Evolutionary conservation across 2,888 invertebrate genomes (phyloP), one percentile per base, ranked within the genome.

Genomic region (Coenonympha glycerion): DNA sequence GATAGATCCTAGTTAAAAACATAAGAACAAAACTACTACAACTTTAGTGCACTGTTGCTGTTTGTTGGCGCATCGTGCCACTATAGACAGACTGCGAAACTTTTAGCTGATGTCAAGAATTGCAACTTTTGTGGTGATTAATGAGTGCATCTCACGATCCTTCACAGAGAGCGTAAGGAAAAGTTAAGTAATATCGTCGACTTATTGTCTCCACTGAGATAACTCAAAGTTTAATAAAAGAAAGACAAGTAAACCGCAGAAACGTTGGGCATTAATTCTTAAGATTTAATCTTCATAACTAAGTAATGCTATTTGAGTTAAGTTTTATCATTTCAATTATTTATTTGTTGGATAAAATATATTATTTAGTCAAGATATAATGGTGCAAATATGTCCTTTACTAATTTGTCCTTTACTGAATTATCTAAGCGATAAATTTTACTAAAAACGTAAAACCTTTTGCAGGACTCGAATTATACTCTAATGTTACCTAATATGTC

Each of bases 71-170:
- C 33, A 24, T 34, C 34, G 22, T 34, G 34, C 45, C 15, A 45
- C 22, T 45, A 45, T 33, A 33, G 33, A 45, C 45, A 45, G 45
- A 24, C 42, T 11, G 42, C 19, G 15, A 45, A 45, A 45, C 45
- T 45, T 45, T 45, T 45, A 34, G 34, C 33, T 24, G 45, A 33
- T 45, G 45, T 45, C 45, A 45, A 45, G 45, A 24, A 45, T 22
- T 45, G 45, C 22, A 45, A 45, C 22, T 45, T 45, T 34, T 45
- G 45, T 34, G 34, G 45, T 33, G 33, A 33, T 45, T 45, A 45
- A 45, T 45, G 33, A 41, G 26, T 45, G 34, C 34, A 44, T 44
- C 31, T 31, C 21, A 21, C 30, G 31, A 34, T 34, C 33, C 24
- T 45, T 34, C 33, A 24, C 13, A 45, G 16, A 44, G 31, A 45